Conservation (phyloP, 2,888 invertebrate genomes). For the Pharmacophagus antenor region DNA sequence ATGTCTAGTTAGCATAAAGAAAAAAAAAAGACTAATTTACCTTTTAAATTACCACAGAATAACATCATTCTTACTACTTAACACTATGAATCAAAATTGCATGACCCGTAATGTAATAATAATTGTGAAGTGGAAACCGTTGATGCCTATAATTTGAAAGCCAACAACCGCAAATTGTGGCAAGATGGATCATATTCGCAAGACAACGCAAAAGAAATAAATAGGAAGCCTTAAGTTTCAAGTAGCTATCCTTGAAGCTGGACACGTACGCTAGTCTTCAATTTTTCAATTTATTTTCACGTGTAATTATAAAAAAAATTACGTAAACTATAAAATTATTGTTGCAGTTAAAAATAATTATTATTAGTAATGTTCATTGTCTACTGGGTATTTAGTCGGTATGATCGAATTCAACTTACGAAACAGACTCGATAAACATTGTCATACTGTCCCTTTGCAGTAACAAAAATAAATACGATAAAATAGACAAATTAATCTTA, state of each 20-base stretch:
- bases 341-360: too few species aligned
- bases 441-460: not conserved
- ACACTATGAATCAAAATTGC: slow-evolving; percentile 17
- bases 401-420: too few species aligned
- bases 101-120: slow-evolving; percentile 5
- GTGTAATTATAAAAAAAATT: not conserved
- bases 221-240: slow-evolving; percentile 14
- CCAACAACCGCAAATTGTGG: slow-evolving; percentile 25
- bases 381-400: too few species aligned
- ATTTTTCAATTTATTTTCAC: not conserved
- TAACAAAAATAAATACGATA: slow-evolving; percentile 41
- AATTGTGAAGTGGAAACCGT: slow-evolving; percentile 5
- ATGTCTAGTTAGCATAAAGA: slow-evolving; percentile 17
- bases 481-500: slow-evolving; percentile 53
- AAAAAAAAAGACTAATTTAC: slow-evolving; percentile 11
- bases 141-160: slow-evolving; percentile 24
- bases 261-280: not conserved
- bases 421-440: too few species aligned
- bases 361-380: too few species aligned
- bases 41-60: not conserved
- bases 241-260: slow-evolving; percentile 19
- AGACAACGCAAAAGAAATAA: slow-evolving; percentile 7
- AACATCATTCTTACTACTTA: slow-evolving; percentile 3
- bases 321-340: too few species aligned
- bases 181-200: slow-evolving; percentile 7